Conservation (phyloP, 2,113 vertebrate species). For the Steatornis caripensis region DNA sequence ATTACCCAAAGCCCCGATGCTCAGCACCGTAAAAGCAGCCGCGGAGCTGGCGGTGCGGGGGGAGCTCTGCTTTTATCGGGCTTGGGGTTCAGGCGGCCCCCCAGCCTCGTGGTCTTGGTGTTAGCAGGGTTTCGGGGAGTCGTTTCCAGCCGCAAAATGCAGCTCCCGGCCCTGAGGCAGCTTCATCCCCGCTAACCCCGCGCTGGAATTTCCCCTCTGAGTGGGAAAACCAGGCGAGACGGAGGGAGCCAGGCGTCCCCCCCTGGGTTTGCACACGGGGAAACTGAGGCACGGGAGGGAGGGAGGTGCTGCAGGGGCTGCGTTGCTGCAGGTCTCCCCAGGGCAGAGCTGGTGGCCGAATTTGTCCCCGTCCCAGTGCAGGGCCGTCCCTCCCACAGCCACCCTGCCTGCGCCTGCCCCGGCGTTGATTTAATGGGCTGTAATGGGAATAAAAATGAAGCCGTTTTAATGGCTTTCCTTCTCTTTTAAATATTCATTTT, state of each 20-base stretch:
- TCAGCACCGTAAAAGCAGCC: rapidly evolving
- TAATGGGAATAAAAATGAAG: neutral
- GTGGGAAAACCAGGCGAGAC: rapidly evolving
- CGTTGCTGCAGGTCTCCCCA: neutral
- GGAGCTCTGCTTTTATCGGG: rapidly evolving
- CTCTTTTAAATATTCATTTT: constrained; percentile 16
- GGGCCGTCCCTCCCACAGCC: neutral
- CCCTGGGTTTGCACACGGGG: neutral
- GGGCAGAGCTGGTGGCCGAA: neutral
- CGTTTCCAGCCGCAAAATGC: neutral
- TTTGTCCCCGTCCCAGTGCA: neutral
- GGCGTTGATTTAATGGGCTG: neutral
- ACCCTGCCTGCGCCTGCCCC: neutral
- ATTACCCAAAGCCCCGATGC: neutral
- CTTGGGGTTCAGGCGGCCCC: neutral
- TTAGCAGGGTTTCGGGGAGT: neutral
- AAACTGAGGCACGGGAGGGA: no score
- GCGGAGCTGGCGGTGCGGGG: rapidly evolving
- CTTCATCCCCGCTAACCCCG: neutral
- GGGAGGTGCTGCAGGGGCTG: neutral
- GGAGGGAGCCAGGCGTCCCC: neutral
- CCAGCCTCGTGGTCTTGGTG: rapidly evolving
- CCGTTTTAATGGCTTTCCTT: neutral
- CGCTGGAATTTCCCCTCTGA: rapidly evolving
- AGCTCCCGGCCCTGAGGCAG: neutral